Conservation (phyloP, 2,113 vertebrate genomes). For the Clarias magur region DNA sequence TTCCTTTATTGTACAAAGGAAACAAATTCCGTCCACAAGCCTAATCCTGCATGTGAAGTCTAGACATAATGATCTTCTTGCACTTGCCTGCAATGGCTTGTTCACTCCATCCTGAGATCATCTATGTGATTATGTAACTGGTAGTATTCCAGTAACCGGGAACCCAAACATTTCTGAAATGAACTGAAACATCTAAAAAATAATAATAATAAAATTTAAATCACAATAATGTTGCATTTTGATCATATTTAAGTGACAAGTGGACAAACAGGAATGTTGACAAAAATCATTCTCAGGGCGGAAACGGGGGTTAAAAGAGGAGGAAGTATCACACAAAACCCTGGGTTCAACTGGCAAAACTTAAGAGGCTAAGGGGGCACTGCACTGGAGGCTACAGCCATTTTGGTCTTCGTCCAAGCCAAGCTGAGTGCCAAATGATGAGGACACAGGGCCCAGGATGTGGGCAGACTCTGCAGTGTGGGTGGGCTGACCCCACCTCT, state of each 20-base stretch:
- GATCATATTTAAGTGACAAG: constrained; percentile 11
- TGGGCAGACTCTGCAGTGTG: constrained; percentile 46
- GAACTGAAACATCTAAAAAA: neutral
- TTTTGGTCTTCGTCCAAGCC: constrained; percentile 54
- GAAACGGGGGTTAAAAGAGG: constrained; percentile 43
- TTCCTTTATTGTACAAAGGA: neutral
- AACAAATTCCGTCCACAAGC: neutral
- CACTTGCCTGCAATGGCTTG: constrained; percentile 43
- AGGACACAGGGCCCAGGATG: constrained; percentile 50
- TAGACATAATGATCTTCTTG: constrained; percentile 14
- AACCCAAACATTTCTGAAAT: constrained; percentile 14
- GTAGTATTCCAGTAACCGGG: neutral
- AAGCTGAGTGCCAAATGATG: constrained; percentile 57
- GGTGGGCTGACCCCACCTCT: constrained; percentile 55
- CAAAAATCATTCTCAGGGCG: constrained; percentile 7
- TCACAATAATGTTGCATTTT: neutral
- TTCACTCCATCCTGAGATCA: constrained; percentile 29
- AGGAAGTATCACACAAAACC: constrained; percentile 58
- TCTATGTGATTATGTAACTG: neutral
- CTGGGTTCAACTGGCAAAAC: constrained; percentile 56
- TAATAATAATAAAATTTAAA: too few relatives aligned
- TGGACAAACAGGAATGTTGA: constrained; percentile 3
- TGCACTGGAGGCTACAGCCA: constrained; percentile 43
- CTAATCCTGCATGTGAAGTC: neutral
- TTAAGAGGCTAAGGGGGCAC: constrained; percentile 54